Conservation (phyloP, 2,797 vertebrate genomes). For the Poeciliopsis infans region DNA sequence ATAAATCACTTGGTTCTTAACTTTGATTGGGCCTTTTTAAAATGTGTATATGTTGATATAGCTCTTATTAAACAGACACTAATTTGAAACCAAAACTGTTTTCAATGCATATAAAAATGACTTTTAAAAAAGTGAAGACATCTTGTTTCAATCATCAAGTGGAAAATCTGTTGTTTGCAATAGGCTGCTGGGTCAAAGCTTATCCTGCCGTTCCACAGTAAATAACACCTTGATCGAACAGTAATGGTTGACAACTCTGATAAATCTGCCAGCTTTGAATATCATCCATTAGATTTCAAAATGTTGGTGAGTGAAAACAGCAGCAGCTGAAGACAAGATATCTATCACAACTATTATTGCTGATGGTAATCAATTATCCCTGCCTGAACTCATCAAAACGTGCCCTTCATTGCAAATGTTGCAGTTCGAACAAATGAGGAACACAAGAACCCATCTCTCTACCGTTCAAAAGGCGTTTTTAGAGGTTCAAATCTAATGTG, state of each 20-base stretch:
- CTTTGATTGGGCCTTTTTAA: not conserved
- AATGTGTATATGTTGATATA: not conserved
- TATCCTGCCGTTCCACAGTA: not conserved
- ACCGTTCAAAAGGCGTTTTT: not conserved
- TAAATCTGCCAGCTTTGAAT: not conserved
- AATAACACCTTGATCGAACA: not conserved
- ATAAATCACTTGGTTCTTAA: not conserved
- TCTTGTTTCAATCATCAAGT: not conserved
- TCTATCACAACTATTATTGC: not conserved
- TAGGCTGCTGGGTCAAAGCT: not conserved
- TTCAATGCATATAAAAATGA: not conserved
- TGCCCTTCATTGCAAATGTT: not conserved
- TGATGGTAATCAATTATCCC: not conserved
- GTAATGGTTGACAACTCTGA: not conserved
- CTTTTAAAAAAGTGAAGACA: not conserved
- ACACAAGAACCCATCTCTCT: not conserved
- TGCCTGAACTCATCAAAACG: not conserved
- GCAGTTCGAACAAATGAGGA: not conserved
- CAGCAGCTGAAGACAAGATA: not conserved
- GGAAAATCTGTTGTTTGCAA: not conserved
- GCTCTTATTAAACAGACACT: not conserved
- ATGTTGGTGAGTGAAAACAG: not conserved
- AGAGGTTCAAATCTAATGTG: not conserved
- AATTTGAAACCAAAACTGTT: not conserved
- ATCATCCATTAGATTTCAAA: not conserved